phyloP scores from a whole-genome alignment of 2,797 vertebrate genomes.

The Macrochelys suwanniensis region DNA sequence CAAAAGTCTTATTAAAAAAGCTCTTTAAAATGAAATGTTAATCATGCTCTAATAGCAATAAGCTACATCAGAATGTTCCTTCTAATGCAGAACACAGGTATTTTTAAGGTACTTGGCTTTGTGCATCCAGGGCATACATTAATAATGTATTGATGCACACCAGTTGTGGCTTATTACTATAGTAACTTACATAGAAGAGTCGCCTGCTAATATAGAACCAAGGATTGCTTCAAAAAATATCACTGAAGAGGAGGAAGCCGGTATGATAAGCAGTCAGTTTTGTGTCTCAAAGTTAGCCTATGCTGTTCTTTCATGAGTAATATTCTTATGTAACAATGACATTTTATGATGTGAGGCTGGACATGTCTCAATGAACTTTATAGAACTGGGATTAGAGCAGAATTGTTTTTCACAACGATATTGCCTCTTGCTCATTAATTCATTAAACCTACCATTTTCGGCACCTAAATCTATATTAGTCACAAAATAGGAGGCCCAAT shows the following conservation, averaged over 20 bases:
- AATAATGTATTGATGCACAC: not conserved
- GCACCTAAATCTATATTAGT: not conserved
- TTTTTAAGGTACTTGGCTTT: not conserved
- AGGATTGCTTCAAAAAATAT: not conserved
- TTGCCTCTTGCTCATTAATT: not conserved
- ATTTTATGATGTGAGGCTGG: not conserved
- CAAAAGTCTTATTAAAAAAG: not conserved
- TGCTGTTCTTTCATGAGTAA: not conserved
- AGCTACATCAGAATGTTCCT: not conserved
- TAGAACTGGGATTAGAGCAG: not conserved
- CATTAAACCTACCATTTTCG: not conserved
- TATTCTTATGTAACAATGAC: not conserved
- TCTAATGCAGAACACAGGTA: not conserved
- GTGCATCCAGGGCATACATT: not conserved
- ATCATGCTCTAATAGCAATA: not conserved
- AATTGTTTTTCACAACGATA: not conserved
- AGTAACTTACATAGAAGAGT: not conserved
- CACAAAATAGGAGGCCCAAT: rapidly evolving
- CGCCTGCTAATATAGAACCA: not conserved
- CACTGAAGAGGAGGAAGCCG: not conserved
- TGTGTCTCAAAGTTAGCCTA: not conserved
- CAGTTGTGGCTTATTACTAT: not conserved
- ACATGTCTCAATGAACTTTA: not conserved
- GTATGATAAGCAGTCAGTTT: not conserved
- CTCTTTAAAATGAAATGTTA: not conserved